These are phyloP conservation scores for Uloborus plumipes DNA, from an alignment of 2,888 invertebrate genomes.

Conservation along the genomic window DNA sequence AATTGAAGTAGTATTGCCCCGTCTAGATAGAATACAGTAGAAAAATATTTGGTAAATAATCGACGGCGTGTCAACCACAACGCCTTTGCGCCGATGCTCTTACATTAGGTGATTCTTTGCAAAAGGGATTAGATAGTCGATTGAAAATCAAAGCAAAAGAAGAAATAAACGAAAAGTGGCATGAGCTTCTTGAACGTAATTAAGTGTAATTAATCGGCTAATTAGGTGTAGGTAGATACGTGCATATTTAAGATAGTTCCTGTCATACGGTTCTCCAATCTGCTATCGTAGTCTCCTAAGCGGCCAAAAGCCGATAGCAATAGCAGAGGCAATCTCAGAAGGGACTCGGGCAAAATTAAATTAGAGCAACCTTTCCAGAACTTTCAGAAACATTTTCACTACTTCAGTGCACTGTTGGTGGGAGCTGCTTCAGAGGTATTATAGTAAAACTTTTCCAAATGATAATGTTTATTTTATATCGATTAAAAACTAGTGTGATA, in stretches of 20 bases:
- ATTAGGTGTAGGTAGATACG: slow-evolving; percentile 58
- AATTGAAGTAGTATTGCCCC: too few species aligned
- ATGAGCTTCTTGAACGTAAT: slow-evolving; percentile 45
- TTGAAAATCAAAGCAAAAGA: slow-evolving; percentile 44
- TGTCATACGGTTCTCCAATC: slow-evolving; percentile 35
- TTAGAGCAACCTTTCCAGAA: slow-evolving; percentile 11
- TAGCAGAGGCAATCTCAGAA: slow-evolving; percentile 22
- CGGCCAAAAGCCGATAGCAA: slow-evolving; percentile 35
- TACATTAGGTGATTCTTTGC: slow-evolving; percentile 11
- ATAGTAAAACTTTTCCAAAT: too few species aligned
- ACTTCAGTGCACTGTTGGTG: too few species aligned
- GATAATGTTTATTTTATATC: too few species aligned
- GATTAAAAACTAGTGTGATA: too few species aligned
- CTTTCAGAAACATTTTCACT: too few species aligned
- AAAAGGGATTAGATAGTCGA: slow-evolving; percentile 35
- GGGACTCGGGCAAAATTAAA: slow-evolving; percentile 45
- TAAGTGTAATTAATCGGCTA: slow-evolving; percentile 59
- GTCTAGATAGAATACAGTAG: too few species aligned
- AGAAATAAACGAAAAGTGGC: slow-evolving; percentile 25
- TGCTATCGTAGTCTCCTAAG: slow-evolving; percentile 40
- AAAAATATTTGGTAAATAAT: slow-evolving; percentile 6
- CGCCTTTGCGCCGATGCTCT: neutral
- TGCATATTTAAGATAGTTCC: slow-evolving; percentile 62
- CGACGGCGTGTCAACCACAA: slow-evolving; percentile 26
- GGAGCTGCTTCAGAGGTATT: too few species aligned